A percentile compares a stretch with the other conserved stretches of the same genome.
Evolutionary conservation across 2,888 invertebrate species (phyloP).

Genomic region (Eucera pruinosa): DNA sequence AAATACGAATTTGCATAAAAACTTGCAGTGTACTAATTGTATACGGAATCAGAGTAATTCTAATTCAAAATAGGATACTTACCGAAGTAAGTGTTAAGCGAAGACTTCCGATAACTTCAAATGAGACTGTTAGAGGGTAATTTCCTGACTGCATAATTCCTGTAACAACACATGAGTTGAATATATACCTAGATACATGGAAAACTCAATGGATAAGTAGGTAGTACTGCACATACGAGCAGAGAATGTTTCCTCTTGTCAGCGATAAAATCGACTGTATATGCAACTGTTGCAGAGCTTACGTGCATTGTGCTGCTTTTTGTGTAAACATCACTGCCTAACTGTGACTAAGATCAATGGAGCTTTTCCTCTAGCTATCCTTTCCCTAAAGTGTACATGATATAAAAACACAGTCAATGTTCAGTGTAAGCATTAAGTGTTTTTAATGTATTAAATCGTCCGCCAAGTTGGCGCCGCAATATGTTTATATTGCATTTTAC

Average conservation of each 20-base stretch:
- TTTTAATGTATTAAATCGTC: too few relatives aligned
- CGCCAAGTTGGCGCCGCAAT: too few relatives aligned
- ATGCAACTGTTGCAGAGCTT: conserved; percentile 15
- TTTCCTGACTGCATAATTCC: not conserved
- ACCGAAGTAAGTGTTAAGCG: too few relatives aligned
- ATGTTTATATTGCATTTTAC: too few relatives aligned
- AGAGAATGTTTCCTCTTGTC: conserved; percentile 4
- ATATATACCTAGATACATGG: not conserved
- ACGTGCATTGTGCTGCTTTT: not conserved
- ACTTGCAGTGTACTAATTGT: too few relatives aligned
- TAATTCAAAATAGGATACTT: too few relatives aligned
- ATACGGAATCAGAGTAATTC: too few relatives aligned
- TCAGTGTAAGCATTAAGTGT: conserved; percentile 19
- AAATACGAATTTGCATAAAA: too few relatives aligned
- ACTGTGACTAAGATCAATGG: conserved; percentile 7
- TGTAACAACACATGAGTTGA: conserved; percentile 2
- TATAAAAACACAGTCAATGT: not conserved
- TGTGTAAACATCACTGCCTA: conserved; percentile 4
- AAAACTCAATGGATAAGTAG: not conserved
- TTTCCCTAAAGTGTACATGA: not conserved
- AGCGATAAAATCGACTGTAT: conserved; percentile 8
- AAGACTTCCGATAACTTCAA: too few relatives aligned
- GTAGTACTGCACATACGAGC: not conserved
- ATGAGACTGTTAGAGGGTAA: too few relatives aligned
- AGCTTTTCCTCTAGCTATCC: not conserved